Percentiles rank a stretch among this genome's conserved stretches.
Conservation (phyloP, 2,888 invertebrate genomes). For the Dynastes hyllus region DNA sequence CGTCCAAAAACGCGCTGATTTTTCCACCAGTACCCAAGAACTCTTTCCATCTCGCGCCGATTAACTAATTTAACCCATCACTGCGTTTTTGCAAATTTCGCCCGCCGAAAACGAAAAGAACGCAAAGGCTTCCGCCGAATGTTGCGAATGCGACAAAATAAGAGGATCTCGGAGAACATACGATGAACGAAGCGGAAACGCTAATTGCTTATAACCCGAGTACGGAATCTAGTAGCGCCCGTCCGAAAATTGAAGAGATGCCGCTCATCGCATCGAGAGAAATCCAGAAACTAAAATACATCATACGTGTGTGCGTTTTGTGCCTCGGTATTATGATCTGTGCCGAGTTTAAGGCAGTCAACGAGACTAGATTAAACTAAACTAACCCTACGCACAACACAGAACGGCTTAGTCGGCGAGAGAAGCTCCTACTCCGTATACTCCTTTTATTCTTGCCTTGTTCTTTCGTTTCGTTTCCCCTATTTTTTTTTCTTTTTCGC, state of each 20-base stretch:
- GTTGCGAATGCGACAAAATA: background rate
- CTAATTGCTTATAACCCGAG: conserved; percentile 19
- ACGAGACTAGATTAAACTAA: conserved; percentile 46
- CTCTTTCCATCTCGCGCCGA: conserved; percentile 27
- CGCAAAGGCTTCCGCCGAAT: too few species aligned
- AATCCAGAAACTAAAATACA: conserved; percentile 53
- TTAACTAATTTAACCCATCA: conserved; percentile 47
- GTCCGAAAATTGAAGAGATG: conserved; percentile 48
- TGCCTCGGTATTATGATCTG: background rate
- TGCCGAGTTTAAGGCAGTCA: conserved; percentile 33
- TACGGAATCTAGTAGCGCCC: background rate
- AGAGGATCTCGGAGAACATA: background rate
- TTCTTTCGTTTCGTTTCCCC: conserved; percentile 32
- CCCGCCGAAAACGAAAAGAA: background rate
- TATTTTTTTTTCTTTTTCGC: conserved; percentile 48
- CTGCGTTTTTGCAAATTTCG: conserved; percentile 2
- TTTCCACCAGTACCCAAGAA: conserved; percentile 1
- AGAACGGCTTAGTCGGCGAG: background rate
- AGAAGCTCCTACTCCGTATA: conserved; percentile 39
- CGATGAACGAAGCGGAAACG: conserved; percentile 3
- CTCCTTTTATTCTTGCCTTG: conserved; percentile 20
- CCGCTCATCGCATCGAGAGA: conserved; percentile 37
- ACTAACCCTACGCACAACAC: conserved; percentile 49
- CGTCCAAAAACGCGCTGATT: conserved; percentile 18
- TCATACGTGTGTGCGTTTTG: conserved; percentile 49